Evolutionary conservation across 1,140 invertebrate species (phyloP), one percentile per base, ranked within the genome.

Genomic region (Linepithema humile): DNA sequence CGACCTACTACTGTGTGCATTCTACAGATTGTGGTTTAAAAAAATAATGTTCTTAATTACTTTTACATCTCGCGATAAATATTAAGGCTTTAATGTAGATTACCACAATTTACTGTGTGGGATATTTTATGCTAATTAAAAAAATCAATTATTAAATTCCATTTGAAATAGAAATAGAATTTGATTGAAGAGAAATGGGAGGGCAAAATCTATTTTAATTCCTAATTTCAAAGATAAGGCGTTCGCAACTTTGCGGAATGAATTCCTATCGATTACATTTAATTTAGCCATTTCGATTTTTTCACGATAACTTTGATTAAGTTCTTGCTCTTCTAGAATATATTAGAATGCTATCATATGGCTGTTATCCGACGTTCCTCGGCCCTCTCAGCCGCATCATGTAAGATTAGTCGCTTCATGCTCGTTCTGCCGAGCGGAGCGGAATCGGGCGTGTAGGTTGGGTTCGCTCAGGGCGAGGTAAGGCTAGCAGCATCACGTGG

Each of bases 401-500:
- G n/a, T 45, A 85, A 88, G 70, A 84, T 75, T 88, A 77, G 70
- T 67, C 69, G 53, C 29, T 38, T 69, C 73, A 43, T 35, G 75
- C 74, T 78, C 43, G 62, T 43, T 78, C 59, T 20, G 60, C 40
- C 15, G 82, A 82, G 62, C 64, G 57, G 50, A 87, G 45, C 53
- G 15, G 23, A 88, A 83, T 67, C 86, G 86, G 85, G 43, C 38
- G 26, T 72, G 29, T 73, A 88, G 62, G 85, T 90, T 91, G 90
- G 91, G 90, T 91, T 65, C 87, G 90, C 89, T 91, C 89, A 89
- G 88, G 80, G 86, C 83, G 85, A 90, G 90, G 89, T 89, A 89
- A 85, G 89, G 84, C 82, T 85, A 53, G 57, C n/a, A 40, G 69
- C 67, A 77, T 94, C 93, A 94, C 93, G 92, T 94, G 93, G 93